These are phyloP conservation scores for Xyliphius kryptos DNA, from an alignment of 2,113 vertebrate genomes.

Conservation along the genomic window DNA sequence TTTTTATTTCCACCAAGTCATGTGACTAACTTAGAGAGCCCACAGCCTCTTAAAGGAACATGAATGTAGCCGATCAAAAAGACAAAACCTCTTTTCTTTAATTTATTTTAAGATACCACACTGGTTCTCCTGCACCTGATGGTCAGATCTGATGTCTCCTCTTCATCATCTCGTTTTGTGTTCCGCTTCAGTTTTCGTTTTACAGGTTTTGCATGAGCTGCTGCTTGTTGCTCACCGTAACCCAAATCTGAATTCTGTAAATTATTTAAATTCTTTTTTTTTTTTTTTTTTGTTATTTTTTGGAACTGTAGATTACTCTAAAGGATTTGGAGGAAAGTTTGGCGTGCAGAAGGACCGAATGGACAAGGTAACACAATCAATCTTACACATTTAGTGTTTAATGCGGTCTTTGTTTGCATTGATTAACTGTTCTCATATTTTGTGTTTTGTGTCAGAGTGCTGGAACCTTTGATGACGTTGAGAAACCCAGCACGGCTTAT, in stretches of 20 bases:
- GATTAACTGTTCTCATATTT: not conserved
- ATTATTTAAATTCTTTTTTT: not conserved
- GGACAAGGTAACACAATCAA: constrained; percentile 77
- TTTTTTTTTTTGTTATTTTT: constrained; percentile 27
- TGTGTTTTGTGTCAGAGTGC: constrained; percentile 68
- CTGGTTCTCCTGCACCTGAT: too few species aligned
- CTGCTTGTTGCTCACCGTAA: not conserved
- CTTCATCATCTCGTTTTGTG: not conserved
- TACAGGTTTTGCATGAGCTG: not conserved
- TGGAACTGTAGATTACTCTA: constrained; percentile 78
- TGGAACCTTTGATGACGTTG: constrained; percentile 81
- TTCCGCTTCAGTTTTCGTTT: not conserved
- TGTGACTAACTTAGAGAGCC: too few species aligned
- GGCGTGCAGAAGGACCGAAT: constrained; percentile 92
- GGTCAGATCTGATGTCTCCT: too few species aligned
- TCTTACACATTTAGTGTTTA: not conserved
- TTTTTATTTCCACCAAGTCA: too few species aligned
- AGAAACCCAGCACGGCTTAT: constrained; percentile 71
- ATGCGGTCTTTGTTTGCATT: accelerated
- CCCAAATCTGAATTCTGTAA: too few species aligned
- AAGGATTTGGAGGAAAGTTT: constrained; percentile 92
- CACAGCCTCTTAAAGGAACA: too few species aligned
- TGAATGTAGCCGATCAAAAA: too few species aligned
- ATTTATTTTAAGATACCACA: too few species aligned
- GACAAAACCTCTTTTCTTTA: too few species aligned